Conservation (phyloP, 2,888 invertebrate genomes). For the Parthenolecanium corni region DNA sequence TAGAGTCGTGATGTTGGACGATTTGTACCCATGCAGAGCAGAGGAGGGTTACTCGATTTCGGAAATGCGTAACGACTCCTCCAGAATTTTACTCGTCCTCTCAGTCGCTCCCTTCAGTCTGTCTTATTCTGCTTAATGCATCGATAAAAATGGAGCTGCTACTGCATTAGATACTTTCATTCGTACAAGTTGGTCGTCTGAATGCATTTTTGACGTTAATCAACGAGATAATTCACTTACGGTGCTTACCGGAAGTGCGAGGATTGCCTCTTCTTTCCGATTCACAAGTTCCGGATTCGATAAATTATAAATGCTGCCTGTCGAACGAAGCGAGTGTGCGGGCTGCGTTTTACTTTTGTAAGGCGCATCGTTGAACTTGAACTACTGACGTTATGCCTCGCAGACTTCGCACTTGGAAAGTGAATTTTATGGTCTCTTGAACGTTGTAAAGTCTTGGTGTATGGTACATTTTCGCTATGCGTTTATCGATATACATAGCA, state of each 20-base stretch:
- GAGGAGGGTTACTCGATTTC: slow-evolving; percentile 5
- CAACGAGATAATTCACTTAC: slow-evolving; percentile 24
- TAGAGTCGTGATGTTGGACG: not conserved
- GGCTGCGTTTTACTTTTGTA: not conserved
- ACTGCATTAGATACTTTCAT: slow-evolving; percentile 13
- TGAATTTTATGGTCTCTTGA: too few species aligned
- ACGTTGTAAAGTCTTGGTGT: too few species aligned
- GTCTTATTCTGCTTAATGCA: slow-evolving; percentile 15
- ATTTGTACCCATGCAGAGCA: not conserved
- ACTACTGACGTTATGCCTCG: not conserved
- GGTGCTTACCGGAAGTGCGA: not conserved
- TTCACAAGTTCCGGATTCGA: not conserved
- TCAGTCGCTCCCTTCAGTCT: not conserved
- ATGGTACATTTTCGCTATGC: too few species aligned
- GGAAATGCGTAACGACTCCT: not conserved
- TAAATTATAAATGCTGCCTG: too few species aligned
- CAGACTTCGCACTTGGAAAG: too few species aligned
- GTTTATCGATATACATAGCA: too few species aligned
- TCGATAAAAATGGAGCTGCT: slow-evolving; percentile 15
- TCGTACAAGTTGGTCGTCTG: slow-evolving; percentile 6
- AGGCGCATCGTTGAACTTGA: too few species aligned
- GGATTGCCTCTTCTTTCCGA: not conserved
- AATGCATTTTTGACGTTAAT: slow-evolving; percentile 21
- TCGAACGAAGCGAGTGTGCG: not conserved
- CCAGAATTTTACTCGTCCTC: too few species aligned